These are phyloP conservation scores for Oxystoma pomonae DNA, from an alignment of 2,888 invertebrate genomes.

Conservation along the genomic window DNA sequence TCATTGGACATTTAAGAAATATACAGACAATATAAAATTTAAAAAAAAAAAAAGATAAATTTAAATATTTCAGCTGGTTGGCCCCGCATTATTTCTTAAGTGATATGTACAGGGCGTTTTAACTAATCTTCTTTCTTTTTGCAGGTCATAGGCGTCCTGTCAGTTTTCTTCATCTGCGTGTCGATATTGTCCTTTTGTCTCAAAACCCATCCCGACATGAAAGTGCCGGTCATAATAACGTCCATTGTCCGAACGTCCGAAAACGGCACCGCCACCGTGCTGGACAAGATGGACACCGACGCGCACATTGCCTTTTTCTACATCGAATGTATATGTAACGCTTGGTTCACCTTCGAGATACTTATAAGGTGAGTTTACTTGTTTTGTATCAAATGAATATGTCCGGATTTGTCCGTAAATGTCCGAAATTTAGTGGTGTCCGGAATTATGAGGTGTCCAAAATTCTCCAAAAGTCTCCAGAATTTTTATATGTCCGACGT, in stretches of 20 bases:
- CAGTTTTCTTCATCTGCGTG: conserved; percentile 99
- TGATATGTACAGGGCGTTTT: no score
- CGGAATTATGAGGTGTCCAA: no score
- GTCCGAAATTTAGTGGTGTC: no score
- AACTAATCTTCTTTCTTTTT: conserved; percentile 46
- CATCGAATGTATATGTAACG: conserved; percentile 97
- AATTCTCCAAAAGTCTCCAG: no score
- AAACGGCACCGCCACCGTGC: conserved; percentile 72
- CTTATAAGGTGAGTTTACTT: conserved; percentile 50
- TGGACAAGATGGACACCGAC: conserved; percentile 90
- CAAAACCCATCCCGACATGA: conserved; percentile 98
- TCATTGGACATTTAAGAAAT: no score
- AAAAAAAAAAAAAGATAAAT: no score
- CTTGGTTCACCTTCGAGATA: conserved; percentile 99
- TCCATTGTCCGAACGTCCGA: conserved; percentile 72
- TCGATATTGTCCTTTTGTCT: conserved; percentile 99
- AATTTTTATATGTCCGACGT: no score
- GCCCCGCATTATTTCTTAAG: no score
- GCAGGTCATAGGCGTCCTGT: conserved; percentile 96
- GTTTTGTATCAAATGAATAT: no score
- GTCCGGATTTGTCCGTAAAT: no score
- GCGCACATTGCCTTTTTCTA: conserved; percentile 97
- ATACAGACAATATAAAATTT: no score
- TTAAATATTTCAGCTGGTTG: no score
- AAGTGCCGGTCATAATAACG: conserved; percentile 84